Conservation (phyloP, 2,797 vertebrate genomes). For the Enteromius unitaeniatus region DNA sequence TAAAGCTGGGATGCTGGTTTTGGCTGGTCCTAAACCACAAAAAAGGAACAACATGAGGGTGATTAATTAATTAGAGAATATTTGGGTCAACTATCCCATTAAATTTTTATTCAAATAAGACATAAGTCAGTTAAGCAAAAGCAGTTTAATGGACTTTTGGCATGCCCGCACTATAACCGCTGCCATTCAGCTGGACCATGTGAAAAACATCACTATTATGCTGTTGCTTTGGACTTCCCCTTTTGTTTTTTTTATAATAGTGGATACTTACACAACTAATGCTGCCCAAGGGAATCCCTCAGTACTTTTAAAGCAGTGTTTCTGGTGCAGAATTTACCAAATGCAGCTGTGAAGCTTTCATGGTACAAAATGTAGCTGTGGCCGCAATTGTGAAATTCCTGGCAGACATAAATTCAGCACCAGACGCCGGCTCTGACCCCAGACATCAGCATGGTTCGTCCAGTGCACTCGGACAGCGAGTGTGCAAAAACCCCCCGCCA, state of each 20-base stretch:
- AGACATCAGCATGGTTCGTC: conserved; percentile 5
- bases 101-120: not conserved
- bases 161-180: not conserved
- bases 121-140: not conserved
- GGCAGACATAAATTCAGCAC: conserved; percentile 5
- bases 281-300: not conserved
- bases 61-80: no score
- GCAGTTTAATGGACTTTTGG: not conserved
- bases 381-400: conserved; percentile 20
- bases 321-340: conserved; percentile 9
- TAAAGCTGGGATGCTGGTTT: no score
- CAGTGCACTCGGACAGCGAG: not conserved
- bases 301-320: conserved; percentile 3
- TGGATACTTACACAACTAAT: not conserved
- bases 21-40: no score
- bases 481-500: not conserved
- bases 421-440: conserved; percentile 1
- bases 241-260: conserved; percentile 21
- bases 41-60: no score
- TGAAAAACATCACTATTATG: conserved; percentile 8
- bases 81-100: no score
- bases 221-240: not conserved
- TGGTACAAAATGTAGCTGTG: not conserved
- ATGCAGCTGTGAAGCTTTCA: not conserved
- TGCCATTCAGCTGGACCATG: not conserved